Evolutionary conservation across 1,140 invertebrate genomes (phyloP).

Genomic region (Anoplophora glabripennis): DNA sequence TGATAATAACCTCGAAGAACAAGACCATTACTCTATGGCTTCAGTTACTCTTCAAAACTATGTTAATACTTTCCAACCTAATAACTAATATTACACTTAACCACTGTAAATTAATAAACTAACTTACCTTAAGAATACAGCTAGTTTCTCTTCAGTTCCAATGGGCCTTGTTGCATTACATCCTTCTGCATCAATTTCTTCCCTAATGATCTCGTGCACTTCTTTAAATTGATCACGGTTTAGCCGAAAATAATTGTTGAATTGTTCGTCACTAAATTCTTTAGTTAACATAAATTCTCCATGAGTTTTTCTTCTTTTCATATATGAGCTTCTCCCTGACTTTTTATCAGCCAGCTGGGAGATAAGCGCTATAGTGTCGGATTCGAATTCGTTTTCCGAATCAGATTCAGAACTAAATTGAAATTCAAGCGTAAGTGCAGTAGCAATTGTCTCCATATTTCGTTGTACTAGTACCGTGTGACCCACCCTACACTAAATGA

Average conservation of each 20-base stretch:
- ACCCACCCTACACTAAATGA: too few species aligned
- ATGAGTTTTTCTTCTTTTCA: conserved; percentile 15
- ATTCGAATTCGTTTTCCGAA: neutral
- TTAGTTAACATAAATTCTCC: conserved; percentile 23
- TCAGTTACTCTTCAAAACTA: neutral
- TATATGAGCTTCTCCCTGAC: conserved; percentile 8
- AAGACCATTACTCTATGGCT: too few species aligned
- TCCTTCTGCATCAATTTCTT: conserved; percentile 4
- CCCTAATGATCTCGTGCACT: conserved; percentile 9
- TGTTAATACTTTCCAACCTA: conserved; percentile 1
- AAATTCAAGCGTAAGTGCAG: too few species aligned
- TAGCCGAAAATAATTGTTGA: conserved; percentile 23
- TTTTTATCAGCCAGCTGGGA: conserved; percentile 3
- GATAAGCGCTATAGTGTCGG: neutral
- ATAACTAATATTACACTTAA: neutral
- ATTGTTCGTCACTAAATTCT: conserved; percentile 18
- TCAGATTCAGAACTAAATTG: conserved; percentile 4
- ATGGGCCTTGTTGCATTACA: neutral
- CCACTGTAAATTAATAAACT: neutral
- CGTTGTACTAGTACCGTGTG: too few species aligned
- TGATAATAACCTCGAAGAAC: too few species aligned
- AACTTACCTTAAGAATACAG: conserved; percentile 11
- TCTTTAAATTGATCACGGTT: conserved; percentile 20
- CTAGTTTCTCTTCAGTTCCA: conserved; percentile 12
- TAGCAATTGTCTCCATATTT: too few species aligned